These are phyloP conservation scores for Botrylloides violaceus DNA, from an alignment of 23 tunicate species.

Conservation along the genomic window DNA sequence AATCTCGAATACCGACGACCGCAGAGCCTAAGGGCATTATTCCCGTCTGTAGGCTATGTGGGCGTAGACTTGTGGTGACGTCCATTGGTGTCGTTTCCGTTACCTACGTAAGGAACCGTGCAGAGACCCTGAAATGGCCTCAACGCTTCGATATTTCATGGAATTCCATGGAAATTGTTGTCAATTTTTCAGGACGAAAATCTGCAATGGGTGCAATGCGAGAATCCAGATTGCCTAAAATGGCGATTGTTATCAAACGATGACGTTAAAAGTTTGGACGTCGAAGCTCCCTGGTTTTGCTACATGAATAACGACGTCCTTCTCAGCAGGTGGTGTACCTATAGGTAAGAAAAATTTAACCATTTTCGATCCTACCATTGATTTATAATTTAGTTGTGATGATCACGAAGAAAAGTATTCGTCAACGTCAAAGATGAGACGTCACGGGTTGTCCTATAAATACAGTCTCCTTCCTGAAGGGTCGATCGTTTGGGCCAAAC, in stretches of 20 bases:
- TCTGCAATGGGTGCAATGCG: conserved; percentile 22
- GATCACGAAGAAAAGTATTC: conserved; percentile 2
- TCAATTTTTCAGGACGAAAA: conserved; percentile 1
- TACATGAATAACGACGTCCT: conserved; percentile 17
- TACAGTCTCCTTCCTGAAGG: conserved; percentile 24
- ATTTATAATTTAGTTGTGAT: conserved; percentile 18
- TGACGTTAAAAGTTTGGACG: background rate
- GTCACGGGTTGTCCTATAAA: conserved; percentile 3
- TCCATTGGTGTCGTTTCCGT: too few relatives aligned
- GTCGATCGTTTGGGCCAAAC: conserved; percentile 18
- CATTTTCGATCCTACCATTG: too few relatives aligned
- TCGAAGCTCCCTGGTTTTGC: conserved; percentile 15
- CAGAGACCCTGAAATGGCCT: too few relatives aligned
- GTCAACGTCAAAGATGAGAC: background rate
- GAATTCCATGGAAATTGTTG: too few relatives aligned
- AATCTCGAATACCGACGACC: too few relatives aligned
- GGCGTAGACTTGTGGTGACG: too few relatives aligned
- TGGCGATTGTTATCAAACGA: conserved; percentile 1
- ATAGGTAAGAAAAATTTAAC: background rate
- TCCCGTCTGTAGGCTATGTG: too few relatives aligned
- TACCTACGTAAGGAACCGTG: too few relatives aligned
- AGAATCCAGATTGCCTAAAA: conserved; percentile 16
- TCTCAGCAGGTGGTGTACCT: conserved; percentile 3
- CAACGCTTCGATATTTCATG: too few relatives aligned
- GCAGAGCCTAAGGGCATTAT: too few relatives aligned